Evolutionary conservation across 2,797 vertebrate genomes (phyloP), one percentile per base, ranked within the genome.

Genomic region (Cynodonichthys magdalenae): DNA sequence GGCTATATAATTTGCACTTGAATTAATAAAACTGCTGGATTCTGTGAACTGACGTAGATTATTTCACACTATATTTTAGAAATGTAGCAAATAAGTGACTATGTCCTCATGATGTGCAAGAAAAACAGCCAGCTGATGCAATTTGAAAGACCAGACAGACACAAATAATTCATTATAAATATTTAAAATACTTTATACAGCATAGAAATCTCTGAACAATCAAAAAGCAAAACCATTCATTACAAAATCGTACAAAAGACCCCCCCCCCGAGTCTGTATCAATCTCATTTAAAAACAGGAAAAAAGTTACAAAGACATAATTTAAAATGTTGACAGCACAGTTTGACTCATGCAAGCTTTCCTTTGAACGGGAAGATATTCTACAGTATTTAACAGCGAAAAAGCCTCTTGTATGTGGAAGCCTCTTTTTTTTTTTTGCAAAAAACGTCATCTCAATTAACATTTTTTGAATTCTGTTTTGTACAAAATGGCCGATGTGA

Each of bases 161-260:
- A 65, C 82, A 62, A 75, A 79, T 55, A 66, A 77, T 90, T 91
- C 59, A 74, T 79, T 93, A 92, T 93, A 93, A 93, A 93, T 93
- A 92, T 93, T 92, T 92, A 87, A 93, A 93, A 93, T 92, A 90
- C 79, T 90, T 91, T 91, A 89, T 92, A 93, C 92, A 93, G 86
- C 87, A 89, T 93, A 94, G 86, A 94, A 94, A 94, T 93, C 89
- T 94, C 88, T 92, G 66, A 63, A 89, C 89, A 91, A 85, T 75
- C 83, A 70, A 87, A 84, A 24, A 24, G 24, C 81, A 89, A 90
- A 90, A 83, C 77, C 83, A 69, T 85, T 79, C 75, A 53, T 90
- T 92, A 92, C 74, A 94, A 93, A 94, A 93, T 83, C 85, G 83
- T 94, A 93, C 87, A 94, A 94, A 85, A 91, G 76, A 78, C 11